phyloP scores from a whole-genome alignment of 2,888 invertebrate genomes.

The Argynnis bischoffii region DNA sequence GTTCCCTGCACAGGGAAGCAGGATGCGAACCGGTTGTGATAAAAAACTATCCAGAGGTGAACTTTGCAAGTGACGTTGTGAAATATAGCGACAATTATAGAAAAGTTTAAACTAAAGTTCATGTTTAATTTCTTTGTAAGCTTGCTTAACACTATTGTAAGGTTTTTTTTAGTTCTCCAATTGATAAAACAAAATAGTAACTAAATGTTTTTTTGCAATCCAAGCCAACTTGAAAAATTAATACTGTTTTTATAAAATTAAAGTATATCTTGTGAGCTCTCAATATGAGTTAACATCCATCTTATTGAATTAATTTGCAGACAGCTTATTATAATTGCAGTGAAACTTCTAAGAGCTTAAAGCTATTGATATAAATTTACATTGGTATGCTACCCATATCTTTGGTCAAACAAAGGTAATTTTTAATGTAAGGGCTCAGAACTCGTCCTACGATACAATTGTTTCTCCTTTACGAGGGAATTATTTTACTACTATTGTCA shows the following conservation, averaged over 20 bases:
- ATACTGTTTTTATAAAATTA: too few relatives aligned
- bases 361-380: not conserved
- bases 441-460: slow-evolving; percentile 17
- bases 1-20: slow-evolving; percentile 61
- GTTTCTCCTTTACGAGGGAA: slow-evolving; percentile 18
- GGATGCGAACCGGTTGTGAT: slow-evolving; percentile 66
- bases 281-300: too few relatives aligned
- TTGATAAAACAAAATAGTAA: not conserved
- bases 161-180: not conserved
- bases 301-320: too few relatives aligned
- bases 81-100: slow-evolving; percentile 16
- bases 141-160: not conserved
- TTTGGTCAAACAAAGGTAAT: not conserved
- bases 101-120: not conserved
- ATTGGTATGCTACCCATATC: not conserved
- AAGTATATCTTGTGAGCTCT: too few relatives aligned
- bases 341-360: too few relatives aligned
- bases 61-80: slow-evolving; percentile 26
- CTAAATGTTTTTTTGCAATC: not conserved
- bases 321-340: too few relatives aligned
- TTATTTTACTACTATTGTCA: slow-evolving; percentile 32
- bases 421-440: slow-evolving; percentile 11
- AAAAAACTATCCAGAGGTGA: slow-evolving; percentile 52
- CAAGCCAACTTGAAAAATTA: too few relatives aligned
- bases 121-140: not conserved